A percentile compares a stretch with the other conserved stretches of the same genome.
Conservation (phyloP, 2,888 invertebrate species). For the Lasioglossum marginatum region DNA sequence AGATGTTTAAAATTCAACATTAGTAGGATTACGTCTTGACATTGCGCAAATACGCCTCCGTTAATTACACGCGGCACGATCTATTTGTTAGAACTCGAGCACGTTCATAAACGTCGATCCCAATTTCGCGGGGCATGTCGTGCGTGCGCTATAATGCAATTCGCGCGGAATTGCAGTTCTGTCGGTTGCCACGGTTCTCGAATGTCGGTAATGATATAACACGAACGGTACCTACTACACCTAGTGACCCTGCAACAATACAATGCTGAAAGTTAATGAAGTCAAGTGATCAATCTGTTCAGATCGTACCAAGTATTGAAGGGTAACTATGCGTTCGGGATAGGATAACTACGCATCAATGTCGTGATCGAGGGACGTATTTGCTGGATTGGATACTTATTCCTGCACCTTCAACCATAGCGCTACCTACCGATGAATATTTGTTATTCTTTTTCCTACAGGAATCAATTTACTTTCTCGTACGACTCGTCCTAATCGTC, state of each 20-base stretch:
- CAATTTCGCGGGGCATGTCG: conserved; percentile 49
- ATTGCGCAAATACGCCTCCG: conserved; percentile 47
- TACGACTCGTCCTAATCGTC: background rate
- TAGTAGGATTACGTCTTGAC: conserved; percentile 24
- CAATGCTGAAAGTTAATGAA: conserved; percentile 73
- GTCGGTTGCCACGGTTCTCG: conserved; percentile 52
- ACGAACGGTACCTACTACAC: conserved; percentile 58
- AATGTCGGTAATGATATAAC: conserved; percentile 62
- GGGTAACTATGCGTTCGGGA: conserved; percentile 24
- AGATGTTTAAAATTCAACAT: conserved; percentile 30
- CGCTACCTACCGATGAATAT: background rate
- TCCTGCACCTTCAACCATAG: background rate
- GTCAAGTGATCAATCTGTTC: conserved; percentile 71
- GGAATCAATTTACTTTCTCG: conserved; percentile 23
- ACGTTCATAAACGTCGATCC: conserved; percentile 50
- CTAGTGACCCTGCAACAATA: conserved; percentile 69
- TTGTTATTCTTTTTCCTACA: background rate
- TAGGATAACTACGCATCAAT: too few species aligned
- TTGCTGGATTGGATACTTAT: background rate
- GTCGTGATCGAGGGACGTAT: conserved; percentile 9
- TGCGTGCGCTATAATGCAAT: conserved; percentile 50
- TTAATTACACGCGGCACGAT: conserved; percentile 47
- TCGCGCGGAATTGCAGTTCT: conserved; percentile 55
- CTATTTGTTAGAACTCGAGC: conserved; percentile 54
- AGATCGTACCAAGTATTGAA: conserved; percentile 27